Evolutionary conservation across 2,888 invertebrate genomes (phyloP), one percentile per base, ranked within the genome.

Genomic region (Nomada fucata): DNA sequence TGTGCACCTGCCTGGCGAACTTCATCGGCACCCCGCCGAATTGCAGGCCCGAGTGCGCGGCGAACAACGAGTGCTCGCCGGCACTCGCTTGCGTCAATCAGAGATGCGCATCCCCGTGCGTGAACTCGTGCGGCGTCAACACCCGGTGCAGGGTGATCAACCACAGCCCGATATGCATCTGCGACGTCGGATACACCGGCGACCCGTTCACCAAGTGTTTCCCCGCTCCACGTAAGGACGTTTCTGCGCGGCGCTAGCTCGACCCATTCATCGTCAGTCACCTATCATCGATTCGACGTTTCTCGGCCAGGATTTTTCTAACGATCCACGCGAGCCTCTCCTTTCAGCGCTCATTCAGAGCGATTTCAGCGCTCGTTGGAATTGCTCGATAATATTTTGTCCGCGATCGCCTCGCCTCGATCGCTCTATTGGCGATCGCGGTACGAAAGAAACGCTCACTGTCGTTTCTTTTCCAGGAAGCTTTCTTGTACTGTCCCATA

Each of bases 11-110:
- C 93, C 94, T 96, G 88, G 95, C 96, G 67, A 96, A 97, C 92
- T 97, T 96, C 92, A 95, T 97, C 69, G 97, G 97, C 85, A 95
- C 97, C 86, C 97, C 97, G 70, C 97, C 97, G 59, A 97, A 96
- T 90, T 97, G 97, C 92, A 95, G 97, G 89, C 97, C 97, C 7
- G 97, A 97, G 94, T 97, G 97, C 92, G 96, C 96, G 26, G 96
- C 96, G 87, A 96, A 96, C 92, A 96, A 96, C 44, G 97, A 97
- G 94, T 98, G 98, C 91, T 96, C 97, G 0, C 96, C 96, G 91
- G 96, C 97, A 92, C 95, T 97, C 87, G 96, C 97, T 83, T 98
- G 98, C 92, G 94, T 96, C 85, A 96, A 97, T 91, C 97, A 97
- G 92, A 96, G 96, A 86, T 98, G 98, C 92, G 95, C 95, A 90